Conservation (phyloP, 2,797 vertebrate species). For the Florisuga fusca region DNA sequence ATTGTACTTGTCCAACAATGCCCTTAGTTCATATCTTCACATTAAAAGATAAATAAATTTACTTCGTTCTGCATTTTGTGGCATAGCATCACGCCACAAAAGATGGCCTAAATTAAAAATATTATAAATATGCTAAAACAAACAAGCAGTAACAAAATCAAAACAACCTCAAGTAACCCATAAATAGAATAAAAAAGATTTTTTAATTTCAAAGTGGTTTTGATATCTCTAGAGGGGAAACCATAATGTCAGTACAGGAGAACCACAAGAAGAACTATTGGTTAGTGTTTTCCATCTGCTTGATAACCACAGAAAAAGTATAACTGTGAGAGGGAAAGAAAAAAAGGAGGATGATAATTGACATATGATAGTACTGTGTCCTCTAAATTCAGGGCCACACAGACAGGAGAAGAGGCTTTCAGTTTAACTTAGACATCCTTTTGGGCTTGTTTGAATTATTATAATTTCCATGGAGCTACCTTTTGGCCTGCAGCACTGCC, state of each 20-base stretch:
- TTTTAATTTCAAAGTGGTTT: slow-evolving; percentile 54
- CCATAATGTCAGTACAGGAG: not conserved
- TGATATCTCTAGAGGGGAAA: slow-evolving; percentile 11
- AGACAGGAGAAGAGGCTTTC: not conserved
- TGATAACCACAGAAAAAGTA: not conserved
- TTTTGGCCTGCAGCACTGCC: not conserved
- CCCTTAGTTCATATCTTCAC: not conserved
- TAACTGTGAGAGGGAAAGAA: not conserved
- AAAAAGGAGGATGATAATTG: not conserved
- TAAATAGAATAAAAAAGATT: not conserved
- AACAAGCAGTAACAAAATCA: not conserved
- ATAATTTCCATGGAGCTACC: not conserved
- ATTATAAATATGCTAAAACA: slow-evolving; percentile 17
- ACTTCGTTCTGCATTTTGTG: not conserved
- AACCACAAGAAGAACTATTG: slow-evolving; percentile 3
- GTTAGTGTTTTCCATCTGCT: not conserved
- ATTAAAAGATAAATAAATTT: not conserved
- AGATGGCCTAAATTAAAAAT: not conserved
- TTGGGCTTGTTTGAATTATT: not conserved
- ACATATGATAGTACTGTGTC: not conserved
- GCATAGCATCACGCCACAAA: slow-evolving; percentile 3
- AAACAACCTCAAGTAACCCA: not conserved
- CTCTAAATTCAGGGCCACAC: not conserved
- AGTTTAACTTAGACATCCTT: not conserved
- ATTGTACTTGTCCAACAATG: not conserved